phyloP scores from a whole-genome alignment of 2,797 vertebrate species.

The Pristis pectinata region DNA sequence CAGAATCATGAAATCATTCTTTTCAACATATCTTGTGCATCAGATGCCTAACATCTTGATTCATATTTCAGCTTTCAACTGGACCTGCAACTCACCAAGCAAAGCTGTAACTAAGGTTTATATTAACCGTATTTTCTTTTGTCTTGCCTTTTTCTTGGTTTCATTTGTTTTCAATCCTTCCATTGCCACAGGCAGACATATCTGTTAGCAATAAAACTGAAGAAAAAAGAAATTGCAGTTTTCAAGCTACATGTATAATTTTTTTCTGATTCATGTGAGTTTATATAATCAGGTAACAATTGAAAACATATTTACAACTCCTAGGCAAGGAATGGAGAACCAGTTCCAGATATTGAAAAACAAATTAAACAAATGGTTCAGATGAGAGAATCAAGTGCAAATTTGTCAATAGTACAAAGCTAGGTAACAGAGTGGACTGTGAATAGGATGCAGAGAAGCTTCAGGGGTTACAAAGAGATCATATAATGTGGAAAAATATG shows the following conservation, averaged over 20 bases:
- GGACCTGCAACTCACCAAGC: neutral
- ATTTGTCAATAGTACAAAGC: too few relatives aligned
- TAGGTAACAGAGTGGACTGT: too few relatives aligned
- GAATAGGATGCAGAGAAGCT: too few relatives aligned
- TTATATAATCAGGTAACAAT: neutral
- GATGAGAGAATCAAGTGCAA: too few relatives aligned
- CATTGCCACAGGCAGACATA: neutral
- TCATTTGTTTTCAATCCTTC: neutral
- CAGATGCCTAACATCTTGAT: neutral
- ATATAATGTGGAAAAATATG: too few relatives aligned
- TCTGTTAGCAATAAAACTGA: neutral
- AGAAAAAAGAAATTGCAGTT: neutral
- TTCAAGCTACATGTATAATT: neutral
- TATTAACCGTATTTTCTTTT: neutral
- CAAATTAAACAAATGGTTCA: neutral
- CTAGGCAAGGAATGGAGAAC: neutral
- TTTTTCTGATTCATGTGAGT: neutral
- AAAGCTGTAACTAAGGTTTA: neutral
- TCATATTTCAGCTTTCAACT: neutral
- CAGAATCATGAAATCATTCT: neutral
- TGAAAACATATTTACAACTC: neutral
- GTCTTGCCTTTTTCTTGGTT: neutral
- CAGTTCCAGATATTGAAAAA: neutral
- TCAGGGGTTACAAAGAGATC: too few relatives aligned
- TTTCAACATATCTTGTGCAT: neutral